Evolutionary conservation across 2,888 invertebrate species (phyloP).

Genomic region (Oithona nana): DNA sequence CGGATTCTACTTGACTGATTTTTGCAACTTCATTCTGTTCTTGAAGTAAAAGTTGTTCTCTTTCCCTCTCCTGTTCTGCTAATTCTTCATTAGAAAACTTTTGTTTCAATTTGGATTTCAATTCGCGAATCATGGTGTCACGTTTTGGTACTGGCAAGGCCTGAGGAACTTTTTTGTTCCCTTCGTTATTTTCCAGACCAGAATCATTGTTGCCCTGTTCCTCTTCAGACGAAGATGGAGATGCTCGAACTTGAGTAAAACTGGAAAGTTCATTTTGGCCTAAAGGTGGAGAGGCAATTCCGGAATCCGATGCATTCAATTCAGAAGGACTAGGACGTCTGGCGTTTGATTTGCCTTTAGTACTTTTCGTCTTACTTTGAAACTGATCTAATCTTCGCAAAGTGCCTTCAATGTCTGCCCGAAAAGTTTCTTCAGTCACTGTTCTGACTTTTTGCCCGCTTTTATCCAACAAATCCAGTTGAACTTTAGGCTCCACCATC

Average conservation of each 20-base stretch:
- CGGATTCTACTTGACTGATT: background rate
- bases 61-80: too few species aligned
- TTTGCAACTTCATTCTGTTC: background rate
- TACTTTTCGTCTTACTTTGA: too few species aligned
- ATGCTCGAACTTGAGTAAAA: too few species aligned
- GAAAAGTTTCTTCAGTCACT: constrained; percentile 4
- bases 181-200: background rate
- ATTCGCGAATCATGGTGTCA: constrained; percentile 22
- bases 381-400: too few species aligned
- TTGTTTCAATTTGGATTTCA: constrained; percentile 20
- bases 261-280: background rate
- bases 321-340: background rate
- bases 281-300: constrained; percentile 4
- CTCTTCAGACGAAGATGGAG: background rate
- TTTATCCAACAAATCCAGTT: too few species aligned
- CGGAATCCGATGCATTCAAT: background rate
- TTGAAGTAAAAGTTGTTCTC: too few species aligned
- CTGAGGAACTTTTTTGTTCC: background rate
- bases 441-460: background rate
- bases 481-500: background rate
- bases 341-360: background rate
- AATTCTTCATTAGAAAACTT: background rate
- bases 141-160: constrained; percentile 14
- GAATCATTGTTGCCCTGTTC: constrained; percentile 1
- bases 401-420: background rate